phyloP scores from a whole-genome alignment of 2,113 vertebrate genomes.

The Athene cunicularia region DNA sequence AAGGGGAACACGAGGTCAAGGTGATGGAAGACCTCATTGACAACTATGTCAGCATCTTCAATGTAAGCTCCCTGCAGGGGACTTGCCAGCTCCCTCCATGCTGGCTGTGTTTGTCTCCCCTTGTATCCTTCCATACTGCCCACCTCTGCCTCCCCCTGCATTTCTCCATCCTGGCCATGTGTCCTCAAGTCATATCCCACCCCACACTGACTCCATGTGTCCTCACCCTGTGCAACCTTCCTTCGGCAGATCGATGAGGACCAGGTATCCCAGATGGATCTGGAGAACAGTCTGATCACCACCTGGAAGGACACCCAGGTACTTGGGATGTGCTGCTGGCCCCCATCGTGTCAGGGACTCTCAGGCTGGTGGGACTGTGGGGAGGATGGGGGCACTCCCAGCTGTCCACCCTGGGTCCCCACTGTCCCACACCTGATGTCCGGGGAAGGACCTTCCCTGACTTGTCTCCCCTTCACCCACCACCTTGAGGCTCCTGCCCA shows the following conservation, averaged over 20 bases:
- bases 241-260: constrained; percentile 90
- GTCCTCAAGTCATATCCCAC: neutral
- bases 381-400: neutral
- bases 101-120: neutral
- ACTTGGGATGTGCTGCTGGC: neutral
- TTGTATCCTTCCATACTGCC: neutral
- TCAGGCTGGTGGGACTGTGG: neutral
- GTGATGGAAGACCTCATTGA: constrained; percentile 95
- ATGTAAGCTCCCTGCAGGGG: constrained; percentile 77
- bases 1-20: constrained; percentile 94
- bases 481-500: neutral
- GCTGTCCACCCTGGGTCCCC: neutral
- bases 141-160: neutral
- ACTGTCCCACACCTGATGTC: neutral
- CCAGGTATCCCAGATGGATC: constrained; percentile 94
- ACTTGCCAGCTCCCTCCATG: neutral
- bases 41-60: constrained; percentile 90
- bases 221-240: neutral
- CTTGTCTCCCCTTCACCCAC: neutral
- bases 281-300: constrained; percentile 96
- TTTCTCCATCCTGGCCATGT: neutral
- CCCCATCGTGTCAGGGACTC: neutral
- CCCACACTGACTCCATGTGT: neutral
- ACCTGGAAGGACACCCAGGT: constrained; percentile 98
- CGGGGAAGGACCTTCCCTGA: neutral